A percentile compares a stretch with the other conserved stretches of the same genome.
Conservation (phyloP, 2,797 vertebrate genomes). For the Luscinia luscinia region DNA sequence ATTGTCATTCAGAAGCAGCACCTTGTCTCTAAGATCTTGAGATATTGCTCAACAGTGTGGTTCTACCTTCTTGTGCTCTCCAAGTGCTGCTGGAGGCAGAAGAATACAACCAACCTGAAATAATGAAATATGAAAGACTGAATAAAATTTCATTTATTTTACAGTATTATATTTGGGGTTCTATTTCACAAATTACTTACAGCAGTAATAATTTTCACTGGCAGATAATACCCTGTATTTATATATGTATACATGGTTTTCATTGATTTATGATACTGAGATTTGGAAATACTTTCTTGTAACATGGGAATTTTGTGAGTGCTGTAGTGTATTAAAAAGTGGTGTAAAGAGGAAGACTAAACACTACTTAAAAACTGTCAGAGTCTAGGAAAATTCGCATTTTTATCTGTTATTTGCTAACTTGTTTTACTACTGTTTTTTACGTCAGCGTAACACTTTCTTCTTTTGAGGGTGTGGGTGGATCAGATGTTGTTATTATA, state of each 20-base stretch:
- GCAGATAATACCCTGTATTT: background rate
- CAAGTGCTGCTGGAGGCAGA: background rate
- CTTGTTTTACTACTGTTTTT: background rate
- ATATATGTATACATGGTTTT: background rate
- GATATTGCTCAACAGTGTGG: background rate
- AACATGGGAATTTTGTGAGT: background rate
- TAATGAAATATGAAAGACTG: background rate
- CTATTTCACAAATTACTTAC: background rate
- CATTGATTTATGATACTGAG: background rate
- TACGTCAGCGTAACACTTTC: accelerated
- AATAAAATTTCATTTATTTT: background rate
- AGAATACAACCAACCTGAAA: background rate
- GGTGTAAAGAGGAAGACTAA: background rate
- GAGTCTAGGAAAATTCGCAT: background rate
- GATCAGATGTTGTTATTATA: background rate
- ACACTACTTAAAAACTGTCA: background rate
- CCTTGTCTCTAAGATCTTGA: background rate
- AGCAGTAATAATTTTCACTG: background rate
- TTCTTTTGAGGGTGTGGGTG: background rate
- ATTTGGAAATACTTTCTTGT: background rate
- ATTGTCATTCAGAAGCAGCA: background rate
- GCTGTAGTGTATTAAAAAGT: background rate
- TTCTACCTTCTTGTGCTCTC: background rate
- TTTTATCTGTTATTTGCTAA: background rate
- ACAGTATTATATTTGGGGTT: background rate